Base-by-base conservation (phyloP, 2,113 vertebrate genomes). In the Ptychochromis oligacanthus region DNA sequence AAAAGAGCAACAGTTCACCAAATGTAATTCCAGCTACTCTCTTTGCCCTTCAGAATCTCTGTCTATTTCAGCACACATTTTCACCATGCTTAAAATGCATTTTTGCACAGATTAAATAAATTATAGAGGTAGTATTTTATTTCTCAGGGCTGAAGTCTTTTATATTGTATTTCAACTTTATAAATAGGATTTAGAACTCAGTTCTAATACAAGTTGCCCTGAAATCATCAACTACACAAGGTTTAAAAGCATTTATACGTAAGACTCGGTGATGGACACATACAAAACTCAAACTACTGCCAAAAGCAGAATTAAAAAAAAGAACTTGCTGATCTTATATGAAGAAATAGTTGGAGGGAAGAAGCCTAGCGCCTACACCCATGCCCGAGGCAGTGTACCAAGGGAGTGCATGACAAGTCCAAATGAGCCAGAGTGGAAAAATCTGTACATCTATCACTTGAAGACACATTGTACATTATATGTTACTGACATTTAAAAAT, bases 251-350 rank as follows among this genome's bases (percentile, higher is more conserved):
- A 52, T 80, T 78, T 36, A 20, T 79, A 36, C 56, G 60, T 72
- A 52, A 86, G 56, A 77, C 64, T 46, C 56, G 15, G 60, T 84
- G 82, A 86, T 65, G 77, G 85, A 87, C 72, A 77, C 57, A 38
- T 52, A 15, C 7, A 43, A 58, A 31, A 79, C 22, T 77, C 58
- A 20, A 76, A 64, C 40, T 38, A n/a, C 76, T 82, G 85, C 90
- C 80, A 88, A 78, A 79, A 34, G 28, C 59, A 54, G 22, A 62
- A 75, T 40, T 54, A 12, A 65, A 77, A 81, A 61, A 79, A 57
- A 80, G 28, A 74, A 80, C 77, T 15, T 31, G 56, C 75, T 77
- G 65, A 60, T 80, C 55, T 52, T 56, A 20, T 28, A 11, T n/a
- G 76, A 82, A 36, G 59, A 43, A 49, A 70, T 76, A 46, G 56